Percentiles rank a stretch among this genome's conserved stretches.
These are phyloP conservation scores for Synaphobranchus kaupii DNA, from an alignment of 2,797 vertebrate species.

Conservation along the genomic window DNA sequence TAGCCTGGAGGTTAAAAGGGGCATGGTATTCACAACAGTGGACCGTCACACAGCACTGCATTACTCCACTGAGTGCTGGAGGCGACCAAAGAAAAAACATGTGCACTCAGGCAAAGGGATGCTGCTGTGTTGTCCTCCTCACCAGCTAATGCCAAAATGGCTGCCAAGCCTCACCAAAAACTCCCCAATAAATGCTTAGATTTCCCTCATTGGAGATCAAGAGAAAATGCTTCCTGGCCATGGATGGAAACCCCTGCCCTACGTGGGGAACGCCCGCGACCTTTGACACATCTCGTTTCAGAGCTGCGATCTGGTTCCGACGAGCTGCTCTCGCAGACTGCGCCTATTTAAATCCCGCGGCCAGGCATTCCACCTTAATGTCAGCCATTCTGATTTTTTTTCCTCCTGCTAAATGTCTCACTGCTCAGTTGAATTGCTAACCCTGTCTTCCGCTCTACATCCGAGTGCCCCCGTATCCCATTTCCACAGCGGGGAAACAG, in stretches of 20 bases:
- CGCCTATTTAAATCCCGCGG: not conserved
- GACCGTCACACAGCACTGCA: conserved; percentile 25
- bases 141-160: not conserved
- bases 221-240: not conserved
- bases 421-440: conserved; percentile 5
- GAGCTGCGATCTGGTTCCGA: not conserved
- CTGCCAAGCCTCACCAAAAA: not conserved
- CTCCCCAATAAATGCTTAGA: not conserved
- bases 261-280: not conserved
- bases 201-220: not conserved
- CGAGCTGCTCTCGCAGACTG: too few species aligned
- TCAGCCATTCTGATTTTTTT: not conserved
- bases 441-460: conserved; percentile 9
- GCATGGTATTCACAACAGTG: conserved; percentile 23
- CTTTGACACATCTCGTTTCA: not conserved
- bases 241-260: not conserved
- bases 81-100: conserved; percentile 20
- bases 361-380: not conserved
- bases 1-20: conserved; percentile 44
- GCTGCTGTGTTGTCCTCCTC: not conserved
- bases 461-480: conserved; percentile 11
- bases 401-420: not conserved
- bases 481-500: conserved; percentile 20
- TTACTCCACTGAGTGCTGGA: conserved; percentile 31
- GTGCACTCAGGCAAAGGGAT: not conserved